Evolutionary conservation across 2,113 vertebrate species (phyloP), one percentile per base, ranked within the genome.

Genomic region (Varanus komodoensis): DNA sequence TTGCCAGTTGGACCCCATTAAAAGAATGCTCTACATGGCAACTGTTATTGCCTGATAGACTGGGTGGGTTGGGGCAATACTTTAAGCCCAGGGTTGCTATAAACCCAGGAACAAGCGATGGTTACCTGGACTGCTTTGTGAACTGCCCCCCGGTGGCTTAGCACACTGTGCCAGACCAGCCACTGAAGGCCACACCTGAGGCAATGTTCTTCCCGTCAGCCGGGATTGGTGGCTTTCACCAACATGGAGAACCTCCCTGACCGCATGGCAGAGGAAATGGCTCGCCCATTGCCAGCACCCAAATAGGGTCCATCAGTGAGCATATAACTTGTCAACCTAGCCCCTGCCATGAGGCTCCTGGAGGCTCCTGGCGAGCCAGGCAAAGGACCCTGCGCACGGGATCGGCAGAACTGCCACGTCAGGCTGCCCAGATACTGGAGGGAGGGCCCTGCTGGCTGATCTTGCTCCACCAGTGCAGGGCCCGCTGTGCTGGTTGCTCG

Each of bases 351-450:
- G 38, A 44, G 38, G 38, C 38, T 44, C 38, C 38, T 44, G 38
- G 38, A 44, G 38, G 38, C 38, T 44, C 48, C 32, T 1, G 64
- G 54, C 27, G 89, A 77, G 21, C n/a, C 25, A 91, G 67, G 1
- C 71, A 78, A 44, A 12, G 34, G 0, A 29, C 87, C 74, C 48
- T 11, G 6, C 0, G 0, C 71, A 17, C 44, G 0, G 67, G 73
- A 5, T 61, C 23, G 32, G 89, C 9, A n/a, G 80, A 0, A 74
- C 67, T 1, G 69, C 38, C 80, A 64, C 89, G 85, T 68, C 77
- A 91, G 48, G 91, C 44, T 64, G 61, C 19, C 61, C 61, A 64
- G 61, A 5, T 61, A 61, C 15, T 61, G 57, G 57, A 14, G 61
- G 61, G 61, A 4, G 15, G 61, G 54, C 54, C 54, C 6, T 7